These are phyloP conservation scores for Daphoenositta chrysoptera DNA, from an alignment of 2,113 vertebrate species.

Conservation along the genomic window DNA sequence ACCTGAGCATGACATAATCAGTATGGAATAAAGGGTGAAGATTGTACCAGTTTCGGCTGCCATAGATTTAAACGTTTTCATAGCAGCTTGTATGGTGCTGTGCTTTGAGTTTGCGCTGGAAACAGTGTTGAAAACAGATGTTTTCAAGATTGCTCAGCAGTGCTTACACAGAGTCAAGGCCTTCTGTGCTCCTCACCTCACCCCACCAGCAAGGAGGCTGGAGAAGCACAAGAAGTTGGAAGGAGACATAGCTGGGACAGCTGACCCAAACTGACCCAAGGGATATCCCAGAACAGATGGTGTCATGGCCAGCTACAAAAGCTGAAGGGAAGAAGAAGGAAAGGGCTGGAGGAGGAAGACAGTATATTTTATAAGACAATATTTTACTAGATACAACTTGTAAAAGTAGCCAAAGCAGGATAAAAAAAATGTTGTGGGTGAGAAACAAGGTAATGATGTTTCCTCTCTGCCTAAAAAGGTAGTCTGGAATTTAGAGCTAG, in stretches of 20 bases:
- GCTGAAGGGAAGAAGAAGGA: not conserved
- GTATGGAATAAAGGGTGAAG: not conserved
- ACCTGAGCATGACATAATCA: not conserved
- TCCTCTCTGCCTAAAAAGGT: not conserved
- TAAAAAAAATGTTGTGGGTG: not conserved
- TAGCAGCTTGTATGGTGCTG: not conserved
- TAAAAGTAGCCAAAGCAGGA: not conserved
- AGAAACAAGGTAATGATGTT: not conserved
- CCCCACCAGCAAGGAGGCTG: accelerated
- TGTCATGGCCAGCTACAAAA: not conserved
- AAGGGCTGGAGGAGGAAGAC: accelerated
- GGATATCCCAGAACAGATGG: not conserved
- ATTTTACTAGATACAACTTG: accelerated
- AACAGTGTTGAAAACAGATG: not conserved
- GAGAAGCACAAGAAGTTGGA: accelerated
- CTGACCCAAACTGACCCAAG: not conserved
- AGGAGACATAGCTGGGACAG: not conserved
- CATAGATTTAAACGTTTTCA: not conserved
- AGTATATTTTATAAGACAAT: not conserved
- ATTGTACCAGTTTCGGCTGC: not conserved
- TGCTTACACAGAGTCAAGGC: not conserved
- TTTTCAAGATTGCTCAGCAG: not conserved
- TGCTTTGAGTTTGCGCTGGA: not conserved
- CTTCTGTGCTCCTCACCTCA: not conserved
- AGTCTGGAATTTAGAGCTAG: not conserved